phyloP scores from a whole-genome alignment of 2,888 invertebrate genomes.

The Corythucha ciliata region DNA sequence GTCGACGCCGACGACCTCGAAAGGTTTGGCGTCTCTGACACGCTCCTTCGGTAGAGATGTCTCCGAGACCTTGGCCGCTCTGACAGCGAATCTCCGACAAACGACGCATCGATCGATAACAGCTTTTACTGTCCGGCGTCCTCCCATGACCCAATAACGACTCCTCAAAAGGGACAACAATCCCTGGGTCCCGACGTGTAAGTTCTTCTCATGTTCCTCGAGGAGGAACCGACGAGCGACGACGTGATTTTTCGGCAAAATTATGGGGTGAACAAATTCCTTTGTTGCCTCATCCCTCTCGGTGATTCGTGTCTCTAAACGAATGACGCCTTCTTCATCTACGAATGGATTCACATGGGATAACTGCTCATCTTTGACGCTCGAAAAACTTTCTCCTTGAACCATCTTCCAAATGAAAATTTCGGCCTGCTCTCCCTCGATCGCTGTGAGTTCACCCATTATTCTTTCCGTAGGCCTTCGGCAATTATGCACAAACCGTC shows the following conservation, averaged over 20 bases:
- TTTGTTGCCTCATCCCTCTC: neutral
- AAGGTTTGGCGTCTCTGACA: slow-evolving; percentile 34
- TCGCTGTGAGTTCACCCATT: neutral
- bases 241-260: slow-evolving; percentile 11
- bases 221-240: slow-evolving; percentile 5
- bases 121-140: slow-evolving; percentile 18
- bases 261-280: slow-evolving; percentile 16
- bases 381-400: neutral
- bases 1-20: slow-evolving; percentile 39
- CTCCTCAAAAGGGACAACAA: slow-evolving; percentile 14
- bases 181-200: slow-evolving; percentile 2
- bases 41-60: slow-evolving; percentile 37
- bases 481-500: slow-evolving; percentile 4
- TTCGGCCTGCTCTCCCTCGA: neutral
- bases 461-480: neutral
- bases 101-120: neutral
- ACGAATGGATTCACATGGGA: neutral
- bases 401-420: too few relatives aligned
- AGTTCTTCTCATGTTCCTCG: neutral
- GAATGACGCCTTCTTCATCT: slow-evolving; percentile 4
- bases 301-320: slow-evolving; percentile 9
- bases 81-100: slow-evolving; percentile 31
- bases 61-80: slow-evolving; percentile 28
- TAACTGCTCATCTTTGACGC: neutral
- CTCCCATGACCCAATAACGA: slow-evolving; percentile 12